phyloP scores from a whole-genome alignment of 2,113 vertebrate genomes.

The Protobothrops flavoviridis region DNA sequence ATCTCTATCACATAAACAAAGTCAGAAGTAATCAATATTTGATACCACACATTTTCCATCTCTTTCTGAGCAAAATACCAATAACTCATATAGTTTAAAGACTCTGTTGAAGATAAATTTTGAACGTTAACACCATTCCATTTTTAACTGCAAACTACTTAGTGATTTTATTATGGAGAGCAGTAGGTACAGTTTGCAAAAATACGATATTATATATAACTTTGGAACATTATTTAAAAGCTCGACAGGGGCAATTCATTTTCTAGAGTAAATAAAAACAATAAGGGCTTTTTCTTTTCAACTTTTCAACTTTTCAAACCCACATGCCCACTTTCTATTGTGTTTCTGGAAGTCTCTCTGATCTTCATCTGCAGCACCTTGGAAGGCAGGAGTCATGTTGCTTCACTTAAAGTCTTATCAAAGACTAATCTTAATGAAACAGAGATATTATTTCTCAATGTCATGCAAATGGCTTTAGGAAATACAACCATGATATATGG shows the following conservation, averaged over 20 bases:
- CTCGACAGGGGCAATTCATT: background rate
- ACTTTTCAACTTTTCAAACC: background rate
- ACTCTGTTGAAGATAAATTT: background rate
- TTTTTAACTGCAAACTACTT: background rate
- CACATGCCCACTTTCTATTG: background rate
- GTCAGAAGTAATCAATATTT: background rate
- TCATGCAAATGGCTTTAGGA: background rate
- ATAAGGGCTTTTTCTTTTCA: background rate
- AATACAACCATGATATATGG: background rate
- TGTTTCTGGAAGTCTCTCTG: background rate
- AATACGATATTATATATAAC: background rate
- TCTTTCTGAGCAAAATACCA: background rate
- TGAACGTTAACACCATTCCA: background rate
- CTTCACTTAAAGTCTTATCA: constrained; percentile 2
- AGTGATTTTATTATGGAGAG: background rate
- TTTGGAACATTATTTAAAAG: background rate
- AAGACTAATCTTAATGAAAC: background rate
- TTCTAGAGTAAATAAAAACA: background rate
- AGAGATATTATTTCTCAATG: background rate
- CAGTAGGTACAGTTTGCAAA: background rate
- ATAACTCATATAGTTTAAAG: background rate
- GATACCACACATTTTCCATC: background rate
- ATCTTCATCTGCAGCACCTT: background rate
- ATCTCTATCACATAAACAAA: background rate
- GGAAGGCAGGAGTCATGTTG: background rate